A percentile compares a stretch with the other conserved stretches of the same genome.
Conservation (phyloP, 2,797 vertebrate species). For the Peromyscus nudipes region DNA sequence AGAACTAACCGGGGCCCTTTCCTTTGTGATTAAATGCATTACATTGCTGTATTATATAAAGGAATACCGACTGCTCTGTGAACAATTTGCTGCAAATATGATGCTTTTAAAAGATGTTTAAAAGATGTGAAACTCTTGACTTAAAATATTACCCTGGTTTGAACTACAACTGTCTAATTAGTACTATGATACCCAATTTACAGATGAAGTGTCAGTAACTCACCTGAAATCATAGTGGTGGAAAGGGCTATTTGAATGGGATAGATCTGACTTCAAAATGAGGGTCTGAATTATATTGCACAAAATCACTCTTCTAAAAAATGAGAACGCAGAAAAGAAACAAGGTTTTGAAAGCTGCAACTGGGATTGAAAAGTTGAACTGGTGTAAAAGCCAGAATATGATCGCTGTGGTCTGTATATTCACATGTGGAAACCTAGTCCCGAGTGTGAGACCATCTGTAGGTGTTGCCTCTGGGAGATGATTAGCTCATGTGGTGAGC, state of each 20-base stretch:
- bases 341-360: neutral
- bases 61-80: neutral
- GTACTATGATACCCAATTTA: neutral
- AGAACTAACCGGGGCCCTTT: neutral
- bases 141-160: neutral
- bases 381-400: neutral
- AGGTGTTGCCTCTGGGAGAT: neutral
- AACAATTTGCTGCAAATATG: neutral
- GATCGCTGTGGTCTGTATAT: neutral
- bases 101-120: neutral
- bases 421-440: neutral
- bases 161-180: neutral
- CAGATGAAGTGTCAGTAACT: neutral
- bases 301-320: neutral
- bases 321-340: neutral
- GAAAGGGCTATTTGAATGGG: conserved; percentile 12
- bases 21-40: conserved; percentile 29
- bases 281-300: neutral
- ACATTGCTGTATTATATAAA: neutral
- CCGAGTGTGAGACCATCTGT: neutral
- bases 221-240: neutral
- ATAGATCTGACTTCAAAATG: neutral
- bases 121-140: neutral
- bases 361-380: neutral
- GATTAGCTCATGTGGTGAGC: neutral